Percentiles rank a stretch among this genome's conserved stretches.
These are phyloP conservation scores for Microdon myrmicae DNA, from an alignment of 2,888 invertebrate species.

Conservation along the genomic window DNA sequence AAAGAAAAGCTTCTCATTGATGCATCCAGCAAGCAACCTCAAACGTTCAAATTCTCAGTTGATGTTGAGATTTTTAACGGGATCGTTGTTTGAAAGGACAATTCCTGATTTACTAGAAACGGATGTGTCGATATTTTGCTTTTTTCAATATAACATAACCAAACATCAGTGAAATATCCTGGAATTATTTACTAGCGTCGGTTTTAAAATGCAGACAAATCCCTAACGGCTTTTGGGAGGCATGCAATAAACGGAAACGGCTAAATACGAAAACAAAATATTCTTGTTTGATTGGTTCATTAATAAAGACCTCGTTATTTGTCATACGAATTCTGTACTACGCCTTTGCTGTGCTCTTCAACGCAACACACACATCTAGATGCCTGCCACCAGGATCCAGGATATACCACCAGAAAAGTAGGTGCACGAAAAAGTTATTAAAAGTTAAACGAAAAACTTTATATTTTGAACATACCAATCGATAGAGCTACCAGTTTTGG, in stretches of 20 bases:
- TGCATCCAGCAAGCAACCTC: slow-evolving; percentile 10
- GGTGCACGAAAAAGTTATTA: slow-evolving; percentile 24
- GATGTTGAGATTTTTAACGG: slow-evolving; percentile 49
- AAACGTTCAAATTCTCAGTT: too few relatives aligned
- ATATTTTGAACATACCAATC: slow-evolving; percentile 26
- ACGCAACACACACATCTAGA: slow-evolving; percentile 26
- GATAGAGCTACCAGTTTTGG: slow-evolving; percentile 3
- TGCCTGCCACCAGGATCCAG: slow-evolving; percentile 21
- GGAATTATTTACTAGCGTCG: too few relatives aligned
- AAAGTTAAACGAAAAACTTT: background rate
- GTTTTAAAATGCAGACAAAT: too few relatives aligned
- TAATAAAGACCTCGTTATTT: too few relatives aligned
- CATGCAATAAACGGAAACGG: too few relatives aligned
- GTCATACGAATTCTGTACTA: too few relatives aligned
- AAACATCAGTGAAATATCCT: slow-evolving; percentile 15
- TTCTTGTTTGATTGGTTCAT: too few relatives aligned
- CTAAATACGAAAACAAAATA: too few relatives aligned
- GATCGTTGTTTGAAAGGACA: slow-evolving; percentile 45
- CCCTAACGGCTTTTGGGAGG: too few relatives aligned
- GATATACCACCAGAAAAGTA: slow-evolving; percentile 31
- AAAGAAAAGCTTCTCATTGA: slow-evolving; percentile 7
- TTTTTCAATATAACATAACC: slow-evolving; percentile 30
- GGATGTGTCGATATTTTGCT: slow-evolving; percentile 45
- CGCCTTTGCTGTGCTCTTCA: slow-evolving; percentile 15
- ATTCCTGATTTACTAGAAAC: slow-evolving; percentile 46